These are phyloP conservation scores for Seira musarum DNA, from an alignment of 2,888 invertebrate genomes.

Conservation along the genomic window DNA sequence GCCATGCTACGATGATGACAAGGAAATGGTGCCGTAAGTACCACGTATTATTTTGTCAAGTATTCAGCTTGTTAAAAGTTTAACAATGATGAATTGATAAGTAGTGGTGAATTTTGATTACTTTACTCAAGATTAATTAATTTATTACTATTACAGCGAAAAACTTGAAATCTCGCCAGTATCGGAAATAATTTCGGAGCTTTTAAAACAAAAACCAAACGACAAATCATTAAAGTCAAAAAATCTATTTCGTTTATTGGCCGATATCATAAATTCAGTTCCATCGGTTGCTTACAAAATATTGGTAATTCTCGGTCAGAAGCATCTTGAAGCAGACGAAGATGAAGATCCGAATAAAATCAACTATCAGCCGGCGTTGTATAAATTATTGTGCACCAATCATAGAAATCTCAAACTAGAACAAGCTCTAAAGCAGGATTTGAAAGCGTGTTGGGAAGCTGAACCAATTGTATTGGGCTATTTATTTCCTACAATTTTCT, in stretches of 20 bases:
- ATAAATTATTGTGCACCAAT: constrained; percentile 63
- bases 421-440: constrained; percentile 64
- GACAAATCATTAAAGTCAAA: constrained; percentile 65
- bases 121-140: too few relatives aligned
- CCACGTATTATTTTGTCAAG: background rate
- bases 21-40: constrained; percentile 62
- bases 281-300: constrained; percentile 63
- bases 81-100: too few relatives aligned
- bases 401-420: constrained; percentile 66
- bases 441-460: constrained; percentile 67
- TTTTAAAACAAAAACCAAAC: constrained; percentile 62
- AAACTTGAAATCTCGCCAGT: constrained; percentile 64
- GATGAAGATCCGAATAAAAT: constrained; percentile 44
- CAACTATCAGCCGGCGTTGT: constrained; percentile 50
- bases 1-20: constrained; percentile 61
- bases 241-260: constrained; percentile 63
- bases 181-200: constrained; percentile 56
- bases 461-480: constrained; percentile 65
- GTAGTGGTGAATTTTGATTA: too few relatives aligned
- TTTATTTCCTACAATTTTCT: constrained; percentile 64
- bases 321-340: constrained; percentile 48
- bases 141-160: constrained; percentile 57
- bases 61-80: too few relatives aligned
- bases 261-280: constrained; percentile 62
- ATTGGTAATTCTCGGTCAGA: constrained; percentile 63